phyloP scores from a whole-genome alignment of 2,888 invertebrate genomes.

The Pherbina coryleti region DNA sequence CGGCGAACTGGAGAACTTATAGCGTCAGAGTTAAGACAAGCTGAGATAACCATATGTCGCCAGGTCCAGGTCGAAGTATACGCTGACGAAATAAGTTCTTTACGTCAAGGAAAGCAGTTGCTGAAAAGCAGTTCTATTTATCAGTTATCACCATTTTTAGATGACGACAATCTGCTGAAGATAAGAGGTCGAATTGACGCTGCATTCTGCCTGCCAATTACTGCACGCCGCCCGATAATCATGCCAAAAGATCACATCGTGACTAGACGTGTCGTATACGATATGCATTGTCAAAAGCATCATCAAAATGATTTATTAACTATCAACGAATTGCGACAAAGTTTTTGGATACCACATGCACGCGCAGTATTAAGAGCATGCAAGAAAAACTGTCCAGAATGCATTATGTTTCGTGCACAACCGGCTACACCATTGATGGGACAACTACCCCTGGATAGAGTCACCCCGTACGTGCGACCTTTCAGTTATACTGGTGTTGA shows the following conservation, averaged over 20 bases:
- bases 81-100: conserved; percentile 9
- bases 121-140: conserved; percentile 28
- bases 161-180: conserved; percentile 27
- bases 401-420: conserved; percentile 33
- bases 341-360: conserved; percentile 39
- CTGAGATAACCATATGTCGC: conserved; percentile 21
- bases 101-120: not conserved
- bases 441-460: conserved; percentile 36
- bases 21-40: conserved; percentile 4
- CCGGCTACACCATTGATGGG: conserved; percentile 38
- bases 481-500: conserved; percentile 44
- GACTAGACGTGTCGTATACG: conserved; percentile 29
- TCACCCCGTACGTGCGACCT: conserved; percentile 40
- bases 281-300: conserved; percentile 32
- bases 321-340: conserved; percentile 38
- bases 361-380: conserved; percentile 11
- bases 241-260: conserved; percentile 39
- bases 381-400: not conserved
- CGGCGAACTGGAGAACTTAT: not conserved
- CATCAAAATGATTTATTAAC: conserved; percentile 35
- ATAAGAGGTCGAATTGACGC: conserved; percentile 39
- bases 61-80: conserved; percentile 26
- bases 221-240: conserved; percentile 38
- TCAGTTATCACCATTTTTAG: conserved; percentile 23
- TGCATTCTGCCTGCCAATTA: conserved; percentile 28